Evolutionary conservation across 1,140 invertebrate species (phyloP).

Genomic region (Catajapyx aquilonaris): DNA sequence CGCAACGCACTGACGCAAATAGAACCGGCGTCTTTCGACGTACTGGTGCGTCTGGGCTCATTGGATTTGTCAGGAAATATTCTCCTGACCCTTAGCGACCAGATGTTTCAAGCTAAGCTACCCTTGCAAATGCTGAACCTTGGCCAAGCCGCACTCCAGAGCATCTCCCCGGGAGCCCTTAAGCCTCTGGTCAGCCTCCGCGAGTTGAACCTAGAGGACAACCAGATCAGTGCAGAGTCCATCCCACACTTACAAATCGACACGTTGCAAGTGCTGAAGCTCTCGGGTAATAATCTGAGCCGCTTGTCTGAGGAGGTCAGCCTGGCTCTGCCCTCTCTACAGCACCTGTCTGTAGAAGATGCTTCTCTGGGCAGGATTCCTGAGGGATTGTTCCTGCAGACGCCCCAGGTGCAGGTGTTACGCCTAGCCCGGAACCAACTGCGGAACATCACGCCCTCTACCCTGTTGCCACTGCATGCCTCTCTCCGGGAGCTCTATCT

Average conservation of each 20-base stretch:
- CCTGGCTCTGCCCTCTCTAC: conserved; percentile 44
- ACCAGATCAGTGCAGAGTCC: conserved; percentile 29
- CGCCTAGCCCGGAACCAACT: conserved; percentile 17
- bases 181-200: conserved; percentile 36
- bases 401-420: conserved; percentile 16
- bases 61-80: conserved; percentile 40
- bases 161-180: conserved; percentile 40
- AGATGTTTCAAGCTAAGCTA: conserved; percentile 34
- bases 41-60: conserved; percentile 32
- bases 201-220: conserved; percentile 46
- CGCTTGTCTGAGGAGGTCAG: conserved; percentile 32
- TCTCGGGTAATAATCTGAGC: conserved; percentile 52
- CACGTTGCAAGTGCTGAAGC: conserved; percentile 41
- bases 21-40: conserved; percentile 32
- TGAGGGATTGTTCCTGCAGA: conserved; percentile 31
- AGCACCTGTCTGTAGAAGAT: conserved; percentile 41
- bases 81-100: conserved; percentile 26
- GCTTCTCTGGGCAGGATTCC: conserved; percentile 41
- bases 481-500: conserved; percentile 51
- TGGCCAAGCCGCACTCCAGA: conserved; percentile 33
- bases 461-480: conserved; percentile 18
- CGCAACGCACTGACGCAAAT: conserved; percentile 29
- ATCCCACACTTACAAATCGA: conserved; percentile 39
- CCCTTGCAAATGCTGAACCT: conserved; percentile 33
- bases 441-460: conserved; percentile 10